Conservation (phyloP, 1,140 invertebrate species). For the Ganaspis sp. region DNA sequence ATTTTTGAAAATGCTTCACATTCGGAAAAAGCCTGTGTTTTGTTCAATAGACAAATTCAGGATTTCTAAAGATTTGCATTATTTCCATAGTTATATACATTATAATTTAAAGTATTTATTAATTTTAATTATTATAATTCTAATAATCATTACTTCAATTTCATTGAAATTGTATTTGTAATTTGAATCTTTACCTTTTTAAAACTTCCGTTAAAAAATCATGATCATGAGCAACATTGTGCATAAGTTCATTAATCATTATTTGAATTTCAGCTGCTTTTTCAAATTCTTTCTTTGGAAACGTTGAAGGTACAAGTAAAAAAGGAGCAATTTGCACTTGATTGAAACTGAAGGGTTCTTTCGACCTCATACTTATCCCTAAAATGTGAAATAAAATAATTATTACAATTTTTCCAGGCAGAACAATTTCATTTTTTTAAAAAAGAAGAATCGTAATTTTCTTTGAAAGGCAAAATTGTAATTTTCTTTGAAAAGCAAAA, state of each 20-base stretch:
- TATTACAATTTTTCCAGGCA: too few relatives aligned
- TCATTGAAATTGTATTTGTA: constrained; percentile 21
- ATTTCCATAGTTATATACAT: too few relatives aligned
- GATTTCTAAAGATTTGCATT: too few relatives aligned
- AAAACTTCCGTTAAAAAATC: constrained; percentile 87
- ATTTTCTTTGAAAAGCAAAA: background rate
- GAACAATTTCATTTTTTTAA: too few relatives aligned
- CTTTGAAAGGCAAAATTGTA: background rate
- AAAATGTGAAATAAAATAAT: constrained; percentile 42
- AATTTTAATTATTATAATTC: too few relatives aligned
- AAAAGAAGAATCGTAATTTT: background rate
- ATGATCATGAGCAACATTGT: constrained; percentile 90
- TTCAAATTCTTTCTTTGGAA: constrained; percentile 86
- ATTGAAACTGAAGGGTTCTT: constrained; percentile 82
- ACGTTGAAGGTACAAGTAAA: constrained; percentile 88
- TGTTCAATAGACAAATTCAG: too few relatives aligned
- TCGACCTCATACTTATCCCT: constrained; percentile 86
- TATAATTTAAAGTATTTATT: too few relatives aligned
- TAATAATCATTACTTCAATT: too few relatives aligned
- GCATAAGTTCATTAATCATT: constrained; percentile 90
- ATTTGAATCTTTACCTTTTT: constrained; percentile 74
- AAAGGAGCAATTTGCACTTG: constrained; percentile 88
- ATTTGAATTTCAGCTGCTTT: constrained; percentile 85
- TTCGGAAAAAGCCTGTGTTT: too few relatives aligned
- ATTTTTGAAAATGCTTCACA: too few relatives aligned